Percentiles rank a stretch among this genome's conserved stretches.
phyloP scores from a whole-genome alignment of 2,888 invertebrate genomes.

The Polydrusus cervinus region DNA sequence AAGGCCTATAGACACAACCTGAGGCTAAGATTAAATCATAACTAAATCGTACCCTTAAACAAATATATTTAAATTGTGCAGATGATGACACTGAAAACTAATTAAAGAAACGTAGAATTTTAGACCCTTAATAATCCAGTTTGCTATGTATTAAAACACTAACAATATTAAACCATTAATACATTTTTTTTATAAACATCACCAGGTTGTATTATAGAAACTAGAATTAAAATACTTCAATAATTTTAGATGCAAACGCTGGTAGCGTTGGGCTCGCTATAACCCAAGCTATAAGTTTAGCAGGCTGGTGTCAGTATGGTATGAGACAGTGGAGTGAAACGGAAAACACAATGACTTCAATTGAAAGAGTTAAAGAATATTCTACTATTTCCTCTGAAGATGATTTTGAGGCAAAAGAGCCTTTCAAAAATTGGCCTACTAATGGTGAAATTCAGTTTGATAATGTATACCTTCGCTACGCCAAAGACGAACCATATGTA shows the following conservation, averaged over 20 bases:
- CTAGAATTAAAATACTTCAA: no score
- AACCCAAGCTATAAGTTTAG: slow-evolving; percentile 66
- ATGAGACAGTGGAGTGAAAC: slow-evolving; percentile 88
- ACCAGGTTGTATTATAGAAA: no score
- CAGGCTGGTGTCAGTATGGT: slow-evolving; percentile 86
- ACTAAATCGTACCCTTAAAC: no score
- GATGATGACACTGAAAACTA: no score
- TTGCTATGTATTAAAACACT: no score
- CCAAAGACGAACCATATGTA: slow-evolving; percentile 80
- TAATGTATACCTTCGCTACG: slow-evolving; percentile 82
- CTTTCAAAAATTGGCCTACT: slow-evolving; percentile 82
- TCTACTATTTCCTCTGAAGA: slow-evolving; percentile 82
- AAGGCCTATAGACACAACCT: no score
- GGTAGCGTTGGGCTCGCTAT: slow-evolving; percentile 69
- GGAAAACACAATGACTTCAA: slow-evolving; percentile 72
- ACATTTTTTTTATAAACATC: no score
- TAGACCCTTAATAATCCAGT: no score
- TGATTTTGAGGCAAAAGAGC: slow-evolving; percentile 73
- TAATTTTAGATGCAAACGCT: slow-evolving; percentile 59
- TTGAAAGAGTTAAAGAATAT: slow-evolving; percentile 89
- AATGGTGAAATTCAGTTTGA: slow-evolving; percentile 80
- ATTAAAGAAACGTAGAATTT: no score
- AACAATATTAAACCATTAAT: no score
- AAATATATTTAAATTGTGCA: no score
- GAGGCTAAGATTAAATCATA: no score